A percentile compares a stretch with the other conserved stretches of the same genome.
Conservation (phyloP, 1,140 invertebrate species). For the Rhizoglyphus robini region DNA sequence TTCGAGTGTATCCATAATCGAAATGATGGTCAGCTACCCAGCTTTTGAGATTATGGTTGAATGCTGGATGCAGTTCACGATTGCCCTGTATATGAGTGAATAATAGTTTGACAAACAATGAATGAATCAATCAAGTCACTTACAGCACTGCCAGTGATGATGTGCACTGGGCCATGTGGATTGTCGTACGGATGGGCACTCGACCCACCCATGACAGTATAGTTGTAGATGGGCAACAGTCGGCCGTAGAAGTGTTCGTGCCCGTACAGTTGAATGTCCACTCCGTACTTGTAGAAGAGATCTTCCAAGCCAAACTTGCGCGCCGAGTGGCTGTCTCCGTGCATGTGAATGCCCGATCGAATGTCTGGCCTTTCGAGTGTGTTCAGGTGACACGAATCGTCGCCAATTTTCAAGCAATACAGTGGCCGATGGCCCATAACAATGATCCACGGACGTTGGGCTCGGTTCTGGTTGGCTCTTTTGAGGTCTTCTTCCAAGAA, state of each 20-base stretch:
- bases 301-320: conserved; percentile 52
- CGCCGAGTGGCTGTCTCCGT: background rate
- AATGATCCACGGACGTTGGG: conserved; percentile 75
- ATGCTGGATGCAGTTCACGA: background rate
- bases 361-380: background rate
- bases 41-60: conserved; percentile 25
- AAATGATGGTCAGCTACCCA: conserved; percentile 73
- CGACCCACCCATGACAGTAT: conserved; percentile 62
- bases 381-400: background rate
- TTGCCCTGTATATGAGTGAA: background rate
- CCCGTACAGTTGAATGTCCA: conserved; percentile 86
- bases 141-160: conserved; percentile 53
- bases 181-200: conserved; percentile 62
- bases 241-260: conserved; percentile 93
- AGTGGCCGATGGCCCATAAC: conserved; percentile 85
- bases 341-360: conserved; percentile 11
- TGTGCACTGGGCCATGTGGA: conserved; percentile 72
- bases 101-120: background rate
- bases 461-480: conserved; percentile 46
- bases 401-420: conserved; percentile 63
- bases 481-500: conserved; percentile 73
- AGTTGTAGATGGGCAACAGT: conserved; percentile 80
- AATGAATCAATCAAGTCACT: background rate
- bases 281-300: conserved; percentile 58
- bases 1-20: conserved; percentile 84